A percentile compares a stretch with the other conserved stretches of the same genome.
Evolutionary conservation across 2,113 vertebrate species (phyloP).

Genomic region (Anguilla japonica): DNA sequence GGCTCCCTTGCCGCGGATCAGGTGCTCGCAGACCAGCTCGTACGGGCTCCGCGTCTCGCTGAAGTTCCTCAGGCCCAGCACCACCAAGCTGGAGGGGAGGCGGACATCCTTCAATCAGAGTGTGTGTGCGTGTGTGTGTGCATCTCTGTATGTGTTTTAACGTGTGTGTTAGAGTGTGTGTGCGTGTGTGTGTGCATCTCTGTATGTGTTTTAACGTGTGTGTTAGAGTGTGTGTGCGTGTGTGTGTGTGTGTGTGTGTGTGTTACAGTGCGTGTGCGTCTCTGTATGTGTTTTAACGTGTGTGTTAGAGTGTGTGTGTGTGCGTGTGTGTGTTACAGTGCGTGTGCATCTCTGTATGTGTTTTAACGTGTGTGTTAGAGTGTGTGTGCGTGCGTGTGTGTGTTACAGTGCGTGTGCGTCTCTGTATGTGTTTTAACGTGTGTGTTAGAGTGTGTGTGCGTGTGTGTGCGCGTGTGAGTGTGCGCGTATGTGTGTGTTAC

Average conservation of each 20-base stretch:
- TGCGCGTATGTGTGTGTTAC: background rate
- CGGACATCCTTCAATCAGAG: background rate
- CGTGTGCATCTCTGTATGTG: background rate
- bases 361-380: background rate
- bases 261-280: too few relatives aligned
- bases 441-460: background rate
- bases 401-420: too few relatives aligned
- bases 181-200: too few relatives aligned
- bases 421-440: background rate
- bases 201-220: too few relatives aligned
- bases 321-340: too few relatives aligned
- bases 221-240: too few relatives aligned
- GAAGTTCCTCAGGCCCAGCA: constrained; percentile 87
- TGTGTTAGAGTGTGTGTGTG: too few relatives aligned
- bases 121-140: background rate
- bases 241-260: too few relatives aligned
- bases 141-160: too few relatives aligned
- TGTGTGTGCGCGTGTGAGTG: background rate
- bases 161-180: too few relatives aligned
- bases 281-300: too few relatives aligned
- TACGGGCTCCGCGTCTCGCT: constrained; percentile 75
- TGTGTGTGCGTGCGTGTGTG: background rate
- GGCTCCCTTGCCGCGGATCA: constrained; percentile 80
- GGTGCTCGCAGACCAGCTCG: constrained; percentile 84
- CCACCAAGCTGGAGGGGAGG: constrained; percentile 73